These are phyloP conservation scores for Limanda limanda DNA, from an alignment of 2,113 vertebrate species.

Conservation along the genomic window DNA sequence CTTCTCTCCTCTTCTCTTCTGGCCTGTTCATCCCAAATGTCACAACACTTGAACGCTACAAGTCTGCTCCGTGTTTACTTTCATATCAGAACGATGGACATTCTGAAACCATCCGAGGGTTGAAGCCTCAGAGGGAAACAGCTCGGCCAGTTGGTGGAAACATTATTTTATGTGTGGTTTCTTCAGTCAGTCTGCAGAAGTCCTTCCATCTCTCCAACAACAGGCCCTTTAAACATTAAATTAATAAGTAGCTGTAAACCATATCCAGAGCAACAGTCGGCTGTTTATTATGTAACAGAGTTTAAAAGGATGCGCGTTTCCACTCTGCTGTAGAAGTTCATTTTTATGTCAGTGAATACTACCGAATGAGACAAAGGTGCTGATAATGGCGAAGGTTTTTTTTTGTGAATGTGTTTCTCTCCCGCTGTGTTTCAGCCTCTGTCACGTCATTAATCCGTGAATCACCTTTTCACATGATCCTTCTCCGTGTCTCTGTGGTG, in stretches of 20 bases:
- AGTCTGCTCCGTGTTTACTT: background rate
- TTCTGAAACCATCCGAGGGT: background rate
- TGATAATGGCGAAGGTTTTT: background rate
- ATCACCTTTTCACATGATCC: conserved; percentile 32
- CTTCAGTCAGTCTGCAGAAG: background rate
- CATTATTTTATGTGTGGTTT: background rate
- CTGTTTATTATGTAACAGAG: too few species aligned
- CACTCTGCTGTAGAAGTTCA: too few species aligned
- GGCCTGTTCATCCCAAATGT: background rate
- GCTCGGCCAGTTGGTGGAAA: background rate
- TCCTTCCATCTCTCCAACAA: too few species aligned
- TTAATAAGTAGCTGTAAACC: too few species aligned
- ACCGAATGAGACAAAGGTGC: too few species aligned
- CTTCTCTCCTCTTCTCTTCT: background rate
- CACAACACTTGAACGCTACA: background rate
- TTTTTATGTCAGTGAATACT: too few species aligned
- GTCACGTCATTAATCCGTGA: too few species aligned
- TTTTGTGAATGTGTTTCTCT: conserved; percentile 1
- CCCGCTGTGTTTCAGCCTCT: background rate
- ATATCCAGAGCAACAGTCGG: too few species aligned
- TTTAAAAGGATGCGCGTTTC: too few species aligned
- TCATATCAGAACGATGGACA: background rate
- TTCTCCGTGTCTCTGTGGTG: conserved; percentile 17
- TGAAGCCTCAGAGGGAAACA: background rate
- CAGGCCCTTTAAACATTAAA: too few species aligned